phyloP scores from a whole-genome alignment of 2,113 vertebrate genomes.

The Epinephelus cyanopodus region DNA sequence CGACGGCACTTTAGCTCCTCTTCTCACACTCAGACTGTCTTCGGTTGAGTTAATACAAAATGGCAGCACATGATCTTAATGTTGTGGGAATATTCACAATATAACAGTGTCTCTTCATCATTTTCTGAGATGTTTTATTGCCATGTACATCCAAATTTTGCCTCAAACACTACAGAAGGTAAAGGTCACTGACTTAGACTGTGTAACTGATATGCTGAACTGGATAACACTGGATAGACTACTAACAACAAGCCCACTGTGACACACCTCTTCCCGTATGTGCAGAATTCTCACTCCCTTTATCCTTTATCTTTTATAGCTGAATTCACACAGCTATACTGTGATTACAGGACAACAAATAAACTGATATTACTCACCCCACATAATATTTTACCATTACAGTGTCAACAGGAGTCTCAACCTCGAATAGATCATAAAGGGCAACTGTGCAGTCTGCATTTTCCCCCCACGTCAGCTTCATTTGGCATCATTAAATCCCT shows the following conservation, averaged over 20 bases:
- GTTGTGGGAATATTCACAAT: neutral
- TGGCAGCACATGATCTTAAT: neutral
- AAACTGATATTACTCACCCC: neutral
- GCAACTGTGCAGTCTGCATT: neutral
- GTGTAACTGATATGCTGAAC: no score
- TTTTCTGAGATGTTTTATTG: neutral
- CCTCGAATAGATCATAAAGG: neutral
- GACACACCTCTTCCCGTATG: neutral
- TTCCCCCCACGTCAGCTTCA: neutral
- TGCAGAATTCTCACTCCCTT: slow-evolving; percentile 1
- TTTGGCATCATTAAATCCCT: neutral
- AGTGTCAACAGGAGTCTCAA: neutral
- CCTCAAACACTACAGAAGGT: neutral
- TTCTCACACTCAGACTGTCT: neutral
- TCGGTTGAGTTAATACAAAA: neutral
- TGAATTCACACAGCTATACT: neutral
- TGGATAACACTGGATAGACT: no score
- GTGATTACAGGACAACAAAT: neutral
- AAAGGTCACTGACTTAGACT: neutral
- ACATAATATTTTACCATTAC: neutral
- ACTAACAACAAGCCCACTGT: neutral
- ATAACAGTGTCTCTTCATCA: neutral
- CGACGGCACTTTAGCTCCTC: neutral
- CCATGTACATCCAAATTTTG: neutral
- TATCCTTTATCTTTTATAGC: neutral